Evolutionary conservation across 2,113 vertebrate genomes (phyloP), one percentile per base, ranked within the genome.

Genomic region (Siniperca chuatsi): DNA sequence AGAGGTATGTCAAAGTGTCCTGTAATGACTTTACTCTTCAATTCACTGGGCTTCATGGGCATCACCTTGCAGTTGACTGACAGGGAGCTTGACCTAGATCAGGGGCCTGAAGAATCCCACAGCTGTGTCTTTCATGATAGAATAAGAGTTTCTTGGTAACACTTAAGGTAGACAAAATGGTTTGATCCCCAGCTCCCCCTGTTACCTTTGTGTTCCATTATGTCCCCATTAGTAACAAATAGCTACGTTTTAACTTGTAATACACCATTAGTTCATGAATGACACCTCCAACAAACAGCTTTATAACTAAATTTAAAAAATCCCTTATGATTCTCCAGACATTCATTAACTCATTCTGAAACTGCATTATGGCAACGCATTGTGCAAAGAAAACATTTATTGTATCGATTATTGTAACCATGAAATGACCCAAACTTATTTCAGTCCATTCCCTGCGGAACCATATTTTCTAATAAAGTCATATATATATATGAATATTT

Each of bases 1-100:
- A 83, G 87, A 92, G 80, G 89, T 83, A 91, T 93, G 92, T 94
- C 64, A 85, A 83, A 74, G 64, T 72, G 78, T 87, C 89, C 81
- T 80, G 52, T 81, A 55, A 55, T 64, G 76, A 76, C 81, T 81
- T 64, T 21, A 4, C 50, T 75, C 54, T 42, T 78, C 80, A 69
- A 23, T 76, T 62, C 48, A 21, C 54, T 8, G 42, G 44, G 52
- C 50, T 65, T 76, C 40, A 12, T 18, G 40, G 69, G 82, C 78
- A 52, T 84, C 83, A 72, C 75, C 76, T 85, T 61, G 65, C 70
- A 73, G 21, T 58, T 85, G 82, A 88, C 29, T 89, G 91, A 89
- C 83, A 73, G 48, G 65, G 29, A 87, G 67, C 61, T 68, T 78
- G 81, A 90, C 78, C 71, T 57, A 21, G 73, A 80, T 67, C 76